Evolutionary conservation across 2,888 invertebrate species (phyloP).

Genomic region (Adineta ricciae): DNA sequence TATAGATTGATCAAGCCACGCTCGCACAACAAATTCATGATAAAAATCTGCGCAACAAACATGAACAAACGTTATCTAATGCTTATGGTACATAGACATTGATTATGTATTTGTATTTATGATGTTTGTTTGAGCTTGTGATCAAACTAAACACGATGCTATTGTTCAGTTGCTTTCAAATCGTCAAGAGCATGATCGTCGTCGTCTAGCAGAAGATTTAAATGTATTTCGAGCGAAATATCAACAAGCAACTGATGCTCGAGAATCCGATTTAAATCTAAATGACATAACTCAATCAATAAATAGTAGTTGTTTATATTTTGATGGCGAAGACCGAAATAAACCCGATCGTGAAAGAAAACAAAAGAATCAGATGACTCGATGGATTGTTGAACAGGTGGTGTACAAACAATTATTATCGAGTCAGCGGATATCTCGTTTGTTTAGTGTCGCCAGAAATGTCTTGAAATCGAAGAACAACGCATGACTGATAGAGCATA

Average conservation of each 20-base stretch:
- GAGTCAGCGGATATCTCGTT: neutral
- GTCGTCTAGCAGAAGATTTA: neutral
- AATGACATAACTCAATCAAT: neutral
- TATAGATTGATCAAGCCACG: too few species aligned
- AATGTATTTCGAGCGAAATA: neutral
- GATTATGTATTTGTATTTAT: too few species aligned
- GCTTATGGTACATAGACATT: neutral
- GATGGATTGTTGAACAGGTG: neutral
- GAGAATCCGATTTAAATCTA: neutral
- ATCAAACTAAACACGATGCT: neutral
- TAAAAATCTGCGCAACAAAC: neutral
- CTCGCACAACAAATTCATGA: neutral
- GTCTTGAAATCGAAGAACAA: neutral
- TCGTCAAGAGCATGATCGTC: neutral
- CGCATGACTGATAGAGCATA: neutral
- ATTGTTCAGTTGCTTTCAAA: neutral
- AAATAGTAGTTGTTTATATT: neutral
- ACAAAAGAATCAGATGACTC: too few species aligned
- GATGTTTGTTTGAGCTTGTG: neutral
- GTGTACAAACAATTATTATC: too few species aligned
- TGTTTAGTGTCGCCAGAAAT: neutral
- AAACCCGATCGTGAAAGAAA: neutral
- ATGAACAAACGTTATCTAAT: neutral
- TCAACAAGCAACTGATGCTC: neutral
- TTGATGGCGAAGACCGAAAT: neutral